A percentile compares a stretch with the other conserved stretches of the same genome.
These are phyloP conservation scores for Megaceryle torquata DNA, from an alignment of 2,113 vertebrate species.

Conservation along the genomic window DNA sequence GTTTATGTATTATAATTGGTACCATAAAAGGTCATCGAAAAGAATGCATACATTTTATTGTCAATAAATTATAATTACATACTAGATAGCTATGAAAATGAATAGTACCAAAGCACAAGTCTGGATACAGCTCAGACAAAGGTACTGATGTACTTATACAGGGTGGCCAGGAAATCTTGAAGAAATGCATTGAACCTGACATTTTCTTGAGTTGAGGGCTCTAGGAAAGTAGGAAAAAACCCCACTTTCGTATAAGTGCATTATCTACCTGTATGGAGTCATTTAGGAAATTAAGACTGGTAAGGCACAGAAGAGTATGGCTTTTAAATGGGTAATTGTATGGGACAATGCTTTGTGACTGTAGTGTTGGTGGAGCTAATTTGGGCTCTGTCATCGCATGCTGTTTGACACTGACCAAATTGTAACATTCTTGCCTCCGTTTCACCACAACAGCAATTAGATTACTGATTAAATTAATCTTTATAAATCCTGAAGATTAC, in stretches of 20 bases:
- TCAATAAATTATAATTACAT: neutral
- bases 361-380: neutral
- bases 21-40: neutral
- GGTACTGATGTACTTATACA: neutral
- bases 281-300: neutral
- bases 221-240: neutral
- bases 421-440: neutral
- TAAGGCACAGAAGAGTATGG: neutral
- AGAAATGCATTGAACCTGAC: neutral
- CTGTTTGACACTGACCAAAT: neutral
- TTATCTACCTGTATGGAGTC: neutral
- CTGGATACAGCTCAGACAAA: neutral
- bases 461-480: conserved; percentile 16
- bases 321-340: neutral
- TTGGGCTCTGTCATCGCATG: neutral
- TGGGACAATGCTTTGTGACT: neutral
- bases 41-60: neutral
- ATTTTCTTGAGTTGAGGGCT: neutral
- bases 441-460: neutral
- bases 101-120: neutral
- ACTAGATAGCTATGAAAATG: neutral
- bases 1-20: neutral
- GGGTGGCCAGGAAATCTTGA: neutral
- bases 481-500: conserved; percentile 27
- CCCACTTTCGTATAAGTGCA: neutral